A percentile compares a stretch with the other conserved stretches of the same genome.
Evolutionary conservation across 2,888 invertebrate species (phyloP).

Genomic region (Drosophila colorata): DNA sequence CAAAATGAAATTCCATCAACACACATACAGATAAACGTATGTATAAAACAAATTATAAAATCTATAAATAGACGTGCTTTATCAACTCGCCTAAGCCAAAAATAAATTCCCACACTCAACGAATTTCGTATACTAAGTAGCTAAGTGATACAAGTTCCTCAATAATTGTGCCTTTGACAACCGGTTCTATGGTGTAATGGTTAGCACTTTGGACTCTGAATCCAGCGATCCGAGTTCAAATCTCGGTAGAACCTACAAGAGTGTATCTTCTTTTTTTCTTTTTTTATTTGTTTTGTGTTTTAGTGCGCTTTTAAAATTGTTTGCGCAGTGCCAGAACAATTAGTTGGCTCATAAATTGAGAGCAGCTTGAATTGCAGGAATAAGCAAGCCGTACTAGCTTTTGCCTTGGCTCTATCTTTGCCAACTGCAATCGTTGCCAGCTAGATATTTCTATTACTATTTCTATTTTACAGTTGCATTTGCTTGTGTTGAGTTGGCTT

Average conservation of each 20-base stretch:
- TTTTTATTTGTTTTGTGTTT: not conserved
- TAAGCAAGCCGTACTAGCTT: not conserved
- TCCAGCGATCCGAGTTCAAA: slow-evolving; percentile 86
- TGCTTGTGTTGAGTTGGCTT: slow-evolving; percentile 64
- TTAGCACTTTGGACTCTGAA: slow-evolving; percentile 85
- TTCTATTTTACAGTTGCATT: slow-evolving; percentile 58
- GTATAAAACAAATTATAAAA: not conserved
- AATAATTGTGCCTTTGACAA: not conserved
- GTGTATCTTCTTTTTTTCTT: not conserved
- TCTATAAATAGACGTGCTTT: slow-evolving; percentile 5
- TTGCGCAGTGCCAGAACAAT: slow-evolving; percentile 17
- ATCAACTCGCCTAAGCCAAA: not conserved
- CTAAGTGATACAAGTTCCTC: slow-evolving; percentile 7
- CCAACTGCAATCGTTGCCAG: slow-evolving; percentile 25
- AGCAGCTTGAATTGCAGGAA: slow-evolving; percentile 1
- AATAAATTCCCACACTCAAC: not conserved
- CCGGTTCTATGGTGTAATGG: slow-evolving; percentile 85
- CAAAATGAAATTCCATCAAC: not conserved
- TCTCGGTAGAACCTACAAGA: slow-evolving; percentile 85
- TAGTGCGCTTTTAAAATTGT: not conserved
- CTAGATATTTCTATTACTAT: slow-evolving; percentile 31
- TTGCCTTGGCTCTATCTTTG: slow-evolving; percentile 16
- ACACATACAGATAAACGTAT: not conserved
- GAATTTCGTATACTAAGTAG: not conserved
- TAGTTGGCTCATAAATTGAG: slow-evolving; percentile 31